Evolutionary conservation across 1,140 invertebrate species (phyloP).

Genomic region (Nasonia giraulti): DNA sequence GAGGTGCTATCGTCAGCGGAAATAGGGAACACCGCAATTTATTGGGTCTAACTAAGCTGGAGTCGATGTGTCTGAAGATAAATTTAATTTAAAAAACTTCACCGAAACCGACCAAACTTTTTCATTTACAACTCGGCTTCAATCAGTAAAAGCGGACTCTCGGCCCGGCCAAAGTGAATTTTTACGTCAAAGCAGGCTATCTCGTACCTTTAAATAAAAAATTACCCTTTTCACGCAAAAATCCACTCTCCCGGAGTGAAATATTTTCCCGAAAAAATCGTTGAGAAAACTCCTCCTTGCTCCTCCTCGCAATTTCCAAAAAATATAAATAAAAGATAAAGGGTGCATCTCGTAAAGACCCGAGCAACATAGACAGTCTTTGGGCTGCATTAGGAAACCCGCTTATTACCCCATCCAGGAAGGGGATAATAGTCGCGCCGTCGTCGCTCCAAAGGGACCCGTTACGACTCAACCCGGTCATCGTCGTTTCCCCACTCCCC

Average conservation of each 20-base stretch:
- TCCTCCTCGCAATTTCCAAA: not conserved
- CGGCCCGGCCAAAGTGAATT: not conserved
- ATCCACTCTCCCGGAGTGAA: not conserved
- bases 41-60: too few relatives aligned
- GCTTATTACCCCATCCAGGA: slow-evolving; percentile 3
- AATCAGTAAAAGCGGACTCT: not conserved
- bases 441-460: slow-evolving; percentile 8
- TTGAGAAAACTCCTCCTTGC: not conserved
- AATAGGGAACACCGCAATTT: too few relatives aligned
- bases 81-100: not conserved
- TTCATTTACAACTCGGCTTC: too few relatives aligned
- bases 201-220: not conserved
- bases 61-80: too few relatives aligned
- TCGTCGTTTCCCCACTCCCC: too few relatives aligned
- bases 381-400: slow-evolving; percentile 1
- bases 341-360: not conserved
- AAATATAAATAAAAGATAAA: not conserved
- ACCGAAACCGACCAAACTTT: too few relatives aligned
- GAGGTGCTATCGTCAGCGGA: too few relatives aligned
- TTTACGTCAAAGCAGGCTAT: not conserved
- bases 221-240: not conserved
- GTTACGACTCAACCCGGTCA: not conserved
- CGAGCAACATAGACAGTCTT: not conserved
- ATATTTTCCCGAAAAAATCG: not conserved
- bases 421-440: not conserved